Evolutionary conservation across 2,797 vertebrate species (phyloP).

Genomic region (Iguana delicatissima): DNA sequence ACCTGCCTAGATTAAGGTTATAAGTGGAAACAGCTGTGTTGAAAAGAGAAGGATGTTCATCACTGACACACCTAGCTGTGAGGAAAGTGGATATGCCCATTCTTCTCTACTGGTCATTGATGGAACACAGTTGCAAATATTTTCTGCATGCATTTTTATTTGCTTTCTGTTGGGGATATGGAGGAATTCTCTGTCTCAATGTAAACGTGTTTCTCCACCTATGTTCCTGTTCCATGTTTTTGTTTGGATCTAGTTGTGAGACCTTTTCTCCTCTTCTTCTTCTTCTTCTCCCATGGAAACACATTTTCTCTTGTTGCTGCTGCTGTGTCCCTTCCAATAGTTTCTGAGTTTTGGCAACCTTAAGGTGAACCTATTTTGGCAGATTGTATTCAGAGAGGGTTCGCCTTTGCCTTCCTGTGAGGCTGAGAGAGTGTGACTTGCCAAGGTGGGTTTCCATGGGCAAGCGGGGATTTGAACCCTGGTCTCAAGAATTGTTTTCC

Average conservation of each 20-base stretch:
- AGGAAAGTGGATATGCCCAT: not conserved
- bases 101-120: not conserved
- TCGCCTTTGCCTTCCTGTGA: too few relatives aligned
- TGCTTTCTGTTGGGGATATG: not conserved
- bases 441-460: too few relatives aligned
- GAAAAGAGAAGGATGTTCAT: conserved; percentile 2
- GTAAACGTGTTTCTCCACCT: not conserved
- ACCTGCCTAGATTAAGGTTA: conserved; percentile 10
- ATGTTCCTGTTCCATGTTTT: not conserved
- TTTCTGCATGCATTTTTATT: not conserved
- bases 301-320: not conserved
- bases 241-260: not conserved
- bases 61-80: not conserved
- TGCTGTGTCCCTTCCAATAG: too few relatives aligned
- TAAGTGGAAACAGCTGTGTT: not conserved
- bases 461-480: too few relatives aligned
- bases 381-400: too few relatives aligned
- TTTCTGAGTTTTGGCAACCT: too few relatives aligned
- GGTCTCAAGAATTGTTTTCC: too few relatives aligned
- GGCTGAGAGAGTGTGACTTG: too few relatives aligned
- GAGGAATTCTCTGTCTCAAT: not conserved
- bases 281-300: not conserved
- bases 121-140: not conserved
- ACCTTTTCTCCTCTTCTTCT: not conserved
- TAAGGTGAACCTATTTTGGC: too few relatives aligned